phyloP scores from a whole-genome alignment of 2,113 vertebrate genomes.

The Petrocephalus zakoni region DNA sequence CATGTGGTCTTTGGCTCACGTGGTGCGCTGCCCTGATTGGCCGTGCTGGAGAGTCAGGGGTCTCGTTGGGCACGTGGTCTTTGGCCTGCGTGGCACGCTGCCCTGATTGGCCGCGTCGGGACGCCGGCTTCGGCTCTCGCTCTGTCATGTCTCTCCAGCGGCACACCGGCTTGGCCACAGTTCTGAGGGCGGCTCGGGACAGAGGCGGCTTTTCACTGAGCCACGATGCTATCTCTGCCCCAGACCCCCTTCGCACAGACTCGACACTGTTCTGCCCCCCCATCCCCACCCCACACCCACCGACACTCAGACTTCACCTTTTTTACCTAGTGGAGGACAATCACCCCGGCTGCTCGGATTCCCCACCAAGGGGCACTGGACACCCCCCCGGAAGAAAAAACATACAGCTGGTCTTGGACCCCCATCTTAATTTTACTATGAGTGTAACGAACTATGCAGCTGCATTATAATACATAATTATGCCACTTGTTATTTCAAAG shows the following conservation, averaged over 20 bases:
- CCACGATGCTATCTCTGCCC: slow-evolving; percentile 47
- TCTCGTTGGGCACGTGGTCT: not conserved
- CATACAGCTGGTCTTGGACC: not conserved
- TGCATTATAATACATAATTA: slow-evolving; percentile 18
- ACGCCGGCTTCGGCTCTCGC: not conserved
- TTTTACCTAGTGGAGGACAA: slow-evolving; percentile 15
- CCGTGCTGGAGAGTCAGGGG: not conserved
- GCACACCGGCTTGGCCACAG: slow-evolving; percentile 35
- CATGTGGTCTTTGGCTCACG: not conserved
- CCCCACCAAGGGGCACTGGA: not conserved
- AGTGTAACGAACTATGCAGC: not conserved
- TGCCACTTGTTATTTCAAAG: slow-evolving; percentile 14
- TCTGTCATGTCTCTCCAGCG: slow-evolving; percentile 13
- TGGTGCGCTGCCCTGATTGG: too few relatives aligned
- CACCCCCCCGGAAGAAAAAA: not conserved
- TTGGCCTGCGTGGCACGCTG: not conserved
- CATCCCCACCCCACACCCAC: slow-evolving; percentile 27
- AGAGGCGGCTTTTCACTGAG: slow-evolving; percentile 50
- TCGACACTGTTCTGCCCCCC: slow-evolving; percentile 49
- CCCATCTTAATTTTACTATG: not conserved
- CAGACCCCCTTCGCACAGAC: slow-evolving; percentile 43
- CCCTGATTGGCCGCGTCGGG: not conserved
- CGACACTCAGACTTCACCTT: slow-evolving; percentile 10
- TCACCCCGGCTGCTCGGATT: not conserved
- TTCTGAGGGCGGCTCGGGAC: slow-evolving; percentile 47